Evolutionary conservation across 1,140 invertebrate genomes (phyloP), one percentile per base, ranked within the genome.

Genomic region (Littorina saxatilis): DNA sequence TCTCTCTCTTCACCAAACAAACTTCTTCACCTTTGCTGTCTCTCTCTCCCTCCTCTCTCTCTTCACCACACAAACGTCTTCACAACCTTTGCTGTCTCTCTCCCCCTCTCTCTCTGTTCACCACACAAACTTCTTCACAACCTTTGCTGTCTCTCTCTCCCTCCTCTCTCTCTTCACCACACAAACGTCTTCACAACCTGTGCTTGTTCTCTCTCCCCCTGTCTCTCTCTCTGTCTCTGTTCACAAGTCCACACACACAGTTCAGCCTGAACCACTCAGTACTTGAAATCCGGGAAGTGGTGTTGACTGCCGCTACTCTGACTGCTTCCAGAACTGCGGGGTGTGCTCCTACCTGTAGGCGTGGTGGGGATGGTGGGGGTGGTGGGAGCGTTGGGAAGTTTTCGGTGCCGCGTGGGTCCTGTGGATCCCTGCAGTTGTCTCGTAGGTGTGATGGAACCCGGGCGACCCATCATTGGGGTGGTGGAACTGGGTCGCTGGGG

Each of bases 401-500:
- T 78, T 17, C 83, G 35, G 72, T 84, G 83, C 27, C 83, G 63
- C 15, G 80, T 29, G 15, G 79, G n/a, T 13, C 5, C 4, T 5
- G 13, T 58, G 47, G 55, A 20, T 3, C 58, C 76, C 15, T n/a
- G n/a, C n/a, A 78, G 55, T 7, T 78, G 52, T 0, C 76, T 55
- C 20, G 76, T 78, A 11, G 76, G 76, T 15, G 76, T 75, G 35
- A 52, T 40, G 20, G 68, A 29, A 15, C 52, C 78, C 74, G 82
- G 80, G 37, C 61, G 27, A 3, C 17, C 78, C 72, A 79, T 74
- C 50, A 76, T 82, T 37, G 79, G 72, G 7, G 75, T 78, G 72
- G 83, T 80, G 27, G 83, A 76, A 35, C 84, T 83, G 13, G 87
- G 82, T n/a, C 86, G 80, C 50, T 79, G 81, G 43, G 87, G 85